phyloP scores from a whole-genome alignment of 1,140 invertebrate genomes.

The Hycleus phaleratus region DNA sequence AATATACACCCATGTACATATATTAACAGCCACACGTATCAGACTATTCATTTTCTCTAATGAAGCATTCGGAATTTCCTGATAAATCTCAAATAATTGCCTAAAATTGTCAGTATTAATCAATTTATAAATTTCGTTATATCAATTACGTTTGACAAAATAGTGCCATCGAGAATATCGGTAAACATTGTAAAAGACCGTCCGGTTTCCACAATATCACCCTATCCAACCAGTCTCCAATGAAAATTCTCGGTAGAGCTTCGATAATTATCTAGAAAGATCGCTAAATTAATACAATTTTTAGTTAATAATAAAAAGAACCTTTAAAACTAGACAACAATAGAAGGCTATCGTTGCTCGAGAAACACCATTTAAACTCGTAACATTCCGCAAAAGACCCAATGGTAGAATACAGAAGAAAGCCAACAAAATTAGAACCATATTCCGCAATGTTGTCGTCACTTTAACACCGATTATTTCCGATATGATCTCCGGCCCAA shows the following conservation, averaged over 20 bases:
- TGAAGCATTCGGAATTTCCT: constrained; percentile 77
- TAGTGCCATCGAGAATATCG: constrained; percentile 91
- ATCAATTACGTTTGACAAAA: constrained; percentile 86
- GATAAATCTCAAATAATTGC: constrained; percentile 93
- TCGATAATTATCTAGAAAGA: constrained; percentile 54
- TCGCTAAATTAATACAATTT: constrained; percentile 41
- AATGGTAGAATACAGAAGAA: constrained; percentile 84
- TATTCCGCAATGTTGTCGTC: constrained; percentile 58
- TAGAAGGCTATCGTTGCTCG: constrained; percentile 89
- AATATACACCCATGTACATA: constrained; percentile 82
- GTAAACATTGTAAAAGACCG: constrained; percentile 81
- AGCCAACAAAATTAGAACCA: constrained; percentile 60
- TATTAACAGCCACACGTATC: constrained; percentile 79
- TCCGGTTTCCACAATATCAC: constrained; percentile 78
- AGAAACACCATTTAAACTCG: constrained; percentile 80
- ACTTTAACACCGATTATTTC: constrained; percentile 71
- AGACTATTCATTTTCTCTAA: constrained; percentile 84
- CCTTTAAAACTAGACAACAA: constrained; percentile 78
- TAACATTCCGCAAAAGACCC: constrained; percentile 82
- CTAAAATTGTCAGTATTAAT: constrained; percentile 43
- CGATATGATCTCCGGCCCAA: constrained; percentile 83
- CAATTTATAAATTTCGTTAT: not conserved
- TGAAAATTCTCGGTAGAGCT: constrained; percentile 62
- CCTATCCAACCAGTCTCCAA: constrained; percentile 63
- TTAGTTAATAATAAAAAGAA: constrained; percentile 5